These are phyloP conservation scores for Abramis brama DNA, from an alignment of 2,113 vertebrate genomes.

Conservation along the genomic window DNA sequence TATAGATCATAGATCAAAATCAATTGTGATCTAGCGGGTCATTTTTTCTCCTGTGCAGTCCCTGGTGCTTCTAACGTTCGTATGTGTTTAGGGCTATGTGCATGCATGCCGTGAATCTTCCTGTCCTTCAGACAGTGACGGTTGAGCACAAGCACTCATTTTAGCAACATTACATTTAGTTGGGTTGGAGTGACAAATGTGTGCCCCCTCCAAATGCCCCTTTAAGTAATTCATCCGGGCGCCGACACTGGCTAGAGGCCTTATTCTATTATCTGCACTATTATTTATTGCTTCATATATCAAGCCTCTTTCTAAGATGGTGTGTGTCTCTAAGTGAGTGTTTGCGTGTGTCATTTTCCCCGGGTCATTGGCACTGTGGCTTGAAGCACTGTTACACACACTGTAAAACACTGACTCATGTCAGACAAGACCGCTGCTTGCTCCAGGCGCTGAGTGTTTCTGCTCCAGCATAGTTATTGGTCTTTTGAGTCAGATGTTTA, in stretches of 20 bases:
- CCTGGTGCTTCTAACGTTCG: not conserved
- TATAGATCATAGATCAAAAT: not conserved
- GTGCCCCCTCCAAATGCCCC: not conserved
- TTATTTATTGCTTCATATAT: conserved; percentile 33
- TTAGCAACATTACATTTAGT: conserved; percentile 24
- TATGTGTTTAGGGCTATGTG: not conserved
- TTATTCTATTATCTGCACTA: conserved; percentile 22
- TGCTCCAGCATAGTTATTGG: conserved; percentile 2
- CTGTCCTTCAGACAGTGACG: conserved; percentile 7
- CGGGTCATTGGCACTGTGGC: conserved; percentile 22
- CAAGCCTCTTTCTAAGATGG: conserved; percentile 53
- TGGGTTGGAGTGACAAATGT: conserved; percentile 4
- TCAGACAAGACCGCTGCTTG: conserved; percentile 3
- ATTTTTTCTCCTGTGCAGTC: not conserved
- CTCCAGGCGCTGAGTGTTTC: not conserved
- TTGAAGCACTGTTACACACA: conserved; percentile 27
- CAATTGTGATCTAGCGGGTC: not conserved
- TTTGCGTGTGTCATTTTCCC: conserved; percentile 33
- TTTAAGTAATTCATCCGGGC: conserved; percentile 21
- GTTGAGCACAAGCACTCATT: conserved; percentile 11
- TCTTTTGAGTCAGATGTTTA: conserved; percentile 16
- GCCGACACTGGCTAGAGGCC: not conserved
- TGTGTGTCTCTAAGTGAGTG: conserved; percentile 39
- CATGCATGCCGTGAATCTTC: not conserved
- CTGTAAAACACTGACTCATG: conserved; percentile 13